A percentile compares a stretch with the other conserved stretches of the same genome.
Evolutionary conservation across 1,140 invertebrate species (phyloP).

Genomic region (Drosophila tsacasi): DNA sequence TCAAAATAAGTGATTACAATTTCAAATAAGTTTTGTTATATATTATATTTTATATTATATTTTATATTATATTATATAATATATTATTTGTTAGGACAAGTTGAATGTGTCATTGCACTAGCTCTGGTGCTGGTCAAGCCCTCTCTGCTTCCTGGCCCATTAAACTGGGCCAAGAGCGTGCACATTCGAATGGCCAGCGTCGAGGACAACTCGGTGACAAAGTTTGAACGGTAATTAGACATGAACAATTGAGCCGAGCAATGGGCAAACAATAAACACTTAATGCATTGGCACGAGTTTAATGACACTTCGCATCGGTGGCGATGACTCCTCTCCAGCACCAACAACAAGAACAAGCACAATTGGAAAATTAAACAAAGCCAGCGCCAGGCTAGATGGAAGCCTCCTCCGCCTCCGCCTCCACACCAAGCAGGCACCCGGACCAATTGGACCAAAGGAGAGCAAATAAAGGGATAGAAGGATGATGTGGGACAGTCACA

Average conservation of each 20-base stretch:
- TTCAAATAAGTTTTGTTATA: not conserved
- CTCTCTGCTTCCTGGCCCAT: slow-evolving; percentile 9
- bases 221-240: slow-evolving; percentile 51
- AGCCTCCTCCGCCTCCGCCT: not conserved
- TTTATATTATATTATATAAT: not conserved
- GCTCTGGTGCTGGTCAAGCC: no score
- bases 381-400: slow-evolving; percentile 17
- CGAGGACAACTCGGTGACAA: slow-evolving; percentile 31
- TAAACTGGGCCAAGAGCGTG: slow-evolving; percentile 6
- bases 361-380: slow-evolving; percentile 63
- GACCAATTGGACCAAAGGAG: slow-evolving; percentile 41
- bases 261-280: slow-evolving; percentile 54
- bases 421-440: not conserved
- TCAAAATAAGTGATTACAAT: slow-evolving; percentile 2
- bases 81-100: not conserved
- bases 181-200: slow-evolving; percentile 7
- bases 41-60: no score
- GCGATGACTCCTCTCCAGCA: slow-evolving; percentile 41
- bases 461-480: slow-evolving; percentile 28
- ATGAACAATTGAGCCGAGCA: slow-evolving; percentile 47
- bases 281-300: slow-evolving; percentile 58
- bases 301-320: slow-evolving; percentile 51
- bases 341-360: slow-evolving; percentile 20
- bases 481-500: not conserved
- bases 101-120: not conserved